Base-by-base conservation (phyloP, 1,140 invertebrate genomes). In the Whitmania pigra region DNA sequence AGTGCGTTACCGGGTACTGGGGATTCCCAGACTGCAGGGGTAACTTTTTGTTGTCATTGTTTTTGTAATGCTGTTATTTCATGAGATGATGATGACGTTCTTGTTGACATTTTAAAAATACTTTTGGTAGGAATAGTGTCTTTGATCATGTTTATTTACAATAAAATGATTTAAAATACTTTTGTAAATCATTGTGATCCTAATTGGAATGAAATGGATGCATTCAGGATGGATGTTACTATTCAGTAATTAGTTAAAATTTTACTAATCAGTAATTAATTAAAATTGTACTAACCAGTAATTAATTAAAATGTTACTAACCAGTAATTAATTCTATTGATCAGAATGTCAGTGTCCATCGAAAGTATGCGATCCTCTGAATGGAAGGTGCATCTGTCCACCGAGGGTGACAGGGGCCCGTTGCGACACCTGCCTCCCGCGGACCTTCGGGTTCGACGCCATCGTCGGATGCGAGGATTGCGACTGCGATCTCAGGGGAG, bases 381-480 rank as follows among this genome's bases (percentile, higher is more conserved):
- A 78, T 71, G 86, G 88, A 53, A 85, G 87, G 74, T 94, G 92
- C 80, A 88, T 89, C 67, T 94, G 92, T 78, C 90, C 91, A 0
- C 85, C 88, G 2, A 86, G 88, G 76, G 92, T 94, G 0, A 88
- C 86, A 18, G 92, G 92, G 25, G 86, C 88, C 66, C 84, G 87
- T 31, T 99, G 96, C 80, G 90, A 97, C 75, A 86, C 88, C 73
- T 99, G 96, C 80, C 87, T 89, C 63, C 84, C 77, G 31, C 75
- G 89, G 40, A 97, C 94, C 0, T 99, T 93, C 79, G 95, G 94
- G 13, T 98, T 90, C 82, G 90, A 99, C 85, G 87, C 89, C 31
- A 88, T 95, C 11, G 90, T 94, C 78, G 96, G 96, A 9, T 99
- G 96, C 81, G 91, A 94, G 80, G 89, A 92, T 69, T 99, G 96